Evolutionary conservation across 2,888 invertebrate genomes (phyloP).

Genomic region (Cephalotes varians): DNA sequence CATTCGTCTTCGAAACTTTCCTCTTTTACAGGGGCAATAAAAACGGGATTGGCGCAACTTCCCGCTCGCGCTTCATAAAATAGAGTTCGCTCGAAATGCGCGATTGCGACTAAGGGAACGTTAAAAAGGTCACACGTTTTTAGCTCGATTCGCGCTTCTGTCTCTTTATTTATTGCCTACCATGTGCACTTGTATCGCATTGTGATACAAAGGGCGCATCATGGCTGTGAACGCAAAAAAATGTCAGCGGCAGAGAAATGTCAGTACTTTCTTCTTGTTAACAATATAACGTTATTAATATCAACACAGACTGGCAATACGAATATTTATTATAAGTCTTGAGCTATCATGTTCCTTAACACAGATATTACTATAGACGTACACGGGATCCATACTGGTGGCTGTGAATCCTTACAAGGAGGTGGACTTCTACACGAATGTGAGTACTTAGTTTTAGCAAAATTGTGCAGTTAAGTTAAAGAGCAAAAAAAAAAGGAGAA

Average conservation of each 20-base stretch:
- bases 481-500: too few species aligned
- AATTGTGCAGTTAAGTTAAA: background rate
- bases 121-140: conserved; percentile 36
- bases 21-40: conserved; percentile 13
- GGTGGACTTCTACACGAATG: conserved; percentile 95
- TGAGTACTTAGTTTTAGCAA: conserved; percentile 86
- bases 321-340: conserved; percentile 14
- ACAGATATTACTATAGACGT: conserved; percentile 89
- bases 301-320: background rate
- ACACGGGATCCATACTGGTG: conserved; percentile 96
- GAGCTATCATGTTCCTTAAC: conserved; percentile 85
- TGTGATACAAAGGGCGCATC: conserved; percentile 1
- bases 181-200: background rate
- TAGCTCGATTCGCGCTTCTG: background rate
- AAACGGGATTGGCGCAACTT: conserved; percentile 19
- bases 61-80: conserved; percentile 12
- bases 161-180: background rate
- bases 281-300: conserved; percentile 7
- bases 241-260: background rate
- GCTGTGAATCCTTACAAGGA: conserved; percentile 98
- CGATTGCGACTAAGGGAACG: background rate
- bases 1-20: conserved; percentile 10
- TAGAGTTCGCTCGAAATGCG: background rate
- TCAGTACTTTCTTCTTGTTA: background rate
- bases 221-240: conserved; percentile 20